phyloP scores from a whole-genome alignment of 2,888 invertebrate species.

The Sthenelais limicola region DNA sequence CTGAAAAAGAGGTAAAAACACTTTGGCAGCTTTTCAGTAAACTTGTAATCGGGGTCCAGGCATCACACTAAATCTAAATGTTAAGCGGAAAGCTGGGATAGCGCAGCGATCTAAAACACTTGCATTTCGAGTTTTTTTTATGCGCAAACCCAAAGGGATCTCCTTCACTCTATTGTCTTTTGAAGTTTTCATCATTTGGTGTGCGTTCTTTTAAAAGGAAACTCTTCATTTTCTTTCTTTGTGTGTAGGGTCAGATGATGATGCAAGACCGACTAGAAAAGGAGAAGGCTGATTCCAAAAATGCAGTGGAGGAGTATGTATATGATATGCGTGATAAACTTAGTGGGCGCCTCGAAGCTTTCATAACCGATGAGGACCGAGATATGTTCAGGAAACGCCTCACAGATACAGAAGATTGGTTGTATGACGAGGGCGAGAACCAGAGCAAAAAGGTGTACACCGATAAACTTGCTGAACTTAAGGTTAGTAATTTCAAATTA shows the following conservation, averaged over 20 bases:
- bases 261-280: conserved; percentile 91
- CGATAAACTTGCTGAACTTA: conserved; percentile 75
- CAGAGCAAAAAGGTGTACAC: conserved; percentile 83
- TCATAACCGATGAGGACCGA: conserved; percentile 78
- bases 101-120: too few relatives aligned
- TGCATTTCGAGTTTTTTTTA: too few relatives aligned
- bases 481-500: too few relatives aligned
- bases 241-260: conserved; percentile 75
- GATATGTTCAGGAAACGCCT: conserved; percentile 75
- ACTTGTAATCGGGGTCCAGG: too few relatives aligned
- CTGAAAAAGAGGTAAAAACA: conserved; percentile 88
- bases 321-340: conserved; percentile 95
- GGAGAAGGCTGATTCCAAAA: conserved; percentile 94
- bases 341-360: conserved; percentile 82
- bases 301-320: conserved; percentile 97
- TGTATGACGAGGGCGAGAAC: conserved; percentile 97
- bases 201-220: too few relatives aligned
- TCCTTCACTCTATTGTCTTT: too few relatives aligned
- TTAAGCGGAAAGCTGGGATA: too few relatives aligned
- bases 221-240: too few relatives aligned
- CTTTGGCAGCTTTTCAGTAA: too few relatives aligned
- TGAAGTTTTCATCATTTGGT: too few relatives aligned
- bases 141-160: background rate
- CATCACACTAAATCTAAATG: too few relatives aligned
- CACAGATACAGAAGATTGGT: conserved; percentile 93